Base-by-base conservation (phyloP, 1,140 invertebrate species). In the Penaeus vannamei region DNA sequence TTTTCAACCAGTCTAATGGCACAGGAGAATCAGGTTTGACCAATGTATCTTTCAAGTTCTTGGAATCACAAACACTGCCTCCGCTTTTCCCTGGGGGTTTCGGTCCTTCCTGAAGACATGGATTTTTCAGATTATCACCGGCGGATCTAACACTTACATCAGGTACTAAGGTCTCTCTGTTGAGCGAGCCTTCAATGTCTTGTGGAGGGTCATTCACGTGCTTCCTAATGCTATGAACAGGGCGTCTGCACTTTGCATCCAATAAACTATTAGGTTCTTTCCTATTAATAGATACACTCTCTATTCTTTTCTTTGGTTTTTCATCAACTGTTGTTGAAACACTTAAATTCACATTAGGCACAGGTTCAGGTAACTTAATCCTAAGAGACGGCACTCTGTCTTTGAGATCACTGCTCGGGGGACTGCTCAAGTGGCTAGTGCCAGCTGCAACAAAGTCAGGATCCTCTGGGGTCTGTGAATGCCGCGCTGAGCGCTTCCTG, bases 301-400 rank as follows among this genome's bases (percentile, higher is more conserved):
- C 69, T 22, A 62, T 59, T 79, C 26, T 81, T 82, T 53, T 82
- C 62, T 87, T 69, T 82, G 86, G 77, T 82, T 82, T 69, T 22
- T 81, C 62, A 5, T 87, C 86, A 81, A 62, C 42, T 76, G 42
- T 32, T 32, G 29, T 76, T 76, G 72, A 53, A 53, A 53, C 26
- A 76, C 72, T 76, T 76, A 76, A 32, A 76, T 36, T 59, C 36
- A 42, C 22, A 72, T 60, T 81, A 83, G 86, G 86, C 86, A 87
- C 86, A 53, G 81, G 81, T 42, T 87, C 86, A 29, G 86, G 86
- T 46, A 87, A 53, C 61, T 81, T 87, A 66, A 87, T 87, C 62
- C 72, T 87, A 64, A 87, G 79, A 46, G 62, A 87, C 29, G 86
- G 86, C 42, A 87, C 86, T 64, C 86, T 23, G 69, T 85, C 84